These are phyloP conservation scores for Carassius gibelio DNA, from an alignment of 2,113 vertebrate species.

Conservation along the genomic window DNA sequence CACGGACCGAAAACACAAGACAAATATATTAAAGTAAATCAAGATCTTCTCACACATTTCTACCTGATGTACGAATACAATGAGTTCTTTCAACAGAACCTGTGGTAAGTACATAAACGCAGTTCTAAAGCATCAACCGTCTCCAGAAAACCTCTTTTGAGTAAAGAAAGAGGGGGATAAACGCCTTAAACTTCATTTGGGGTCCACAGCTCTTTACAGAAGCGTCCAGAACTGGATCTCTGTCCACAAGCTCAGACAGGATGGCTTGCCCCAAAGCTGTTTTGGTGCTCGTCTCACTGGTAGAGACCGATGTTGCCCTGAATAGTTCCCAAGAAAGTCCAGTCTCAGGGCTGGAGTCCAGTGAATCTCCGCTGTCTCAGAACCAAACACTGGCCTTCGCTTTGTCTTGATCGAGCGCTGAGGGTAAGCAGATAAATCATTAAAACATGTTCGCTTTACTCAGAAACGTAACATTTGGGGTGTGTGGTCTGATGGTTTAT, in stretches of 20 bases:
- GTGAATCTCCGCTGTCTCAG: slow-evolving; percentile 68
- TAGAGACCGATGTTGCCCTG: slow-evolving; percentile 63
- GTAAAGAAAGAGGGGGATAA: slow-evolving; percentile 63
- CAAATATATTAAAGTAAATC: slow-evolving; percentile 58
- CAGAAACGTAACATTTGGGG: neutral
- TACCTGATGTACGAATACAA: slow-evolving; percentile 57
- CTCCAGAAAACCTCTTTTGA: slow-evolving; percentile 55
- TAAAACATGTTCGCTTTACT: neutral
- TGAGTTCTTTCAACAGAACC: slow-evolving; percentile 98
- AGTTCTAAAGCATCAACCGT: slow-evolving; percentile 48
- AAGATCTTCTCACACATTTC: slow-evolving; percentile 42
- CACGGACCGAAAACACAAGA: slow-evolving; percentile 52
- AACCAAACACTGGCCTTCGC: slow-evolving; percentile 90
- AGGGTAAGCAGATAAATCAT: slow-evolving; percentile 43
- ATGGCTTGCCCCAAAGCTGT: slow-evolving; percentile 42
- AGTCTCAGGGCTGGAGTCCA: slow-evolving; percentile 21
- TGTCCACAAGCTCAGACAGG: slow-evolving; percentile 43
- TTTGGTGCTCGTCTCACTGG: slow-evolving; percentile 48
- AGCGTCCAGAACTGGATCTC: slow-evolving; percentile 34
- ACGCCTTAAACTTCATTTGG: slow-evolving; percentile 45
- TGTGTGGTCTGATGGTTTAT: neutral
- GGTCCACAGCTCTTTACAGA: slow-evolving; percentile 35
- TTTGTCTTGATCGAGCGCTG: slow-evolving; percentile 92
- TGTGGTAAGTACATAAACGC: slow-evolving; percentile 61
- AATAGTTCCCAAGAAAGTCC: slow-evolving; percentile 61